phyloP scores from a whole-genome alignment of 37 sponge, comb jelly and placozoan genomes.

The Bolinopsis microptera region DNA sequence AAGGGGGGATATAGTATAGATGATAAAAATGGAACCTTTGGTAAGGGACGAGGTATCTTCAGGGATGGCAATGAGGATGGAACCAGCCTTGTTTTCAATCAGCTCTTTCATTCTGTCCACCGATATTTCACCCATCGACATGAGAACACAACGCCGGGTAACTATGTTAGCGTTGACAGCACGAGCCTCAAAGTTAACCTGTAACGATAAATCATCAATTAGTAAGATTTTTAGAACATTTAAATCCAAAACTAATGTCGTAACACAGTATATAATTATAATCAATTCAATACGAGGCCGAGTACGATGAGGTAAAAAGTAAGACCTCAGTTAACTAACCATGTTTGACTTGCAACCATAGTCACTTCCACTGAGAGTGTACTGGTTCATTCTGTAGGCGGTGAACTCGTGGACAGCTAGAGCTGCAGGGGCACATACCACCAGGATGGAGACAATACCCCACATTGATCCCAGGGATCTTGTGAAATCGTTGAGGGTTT shows the following conservation, averaged over 20 bases:
- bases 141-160: neutral
- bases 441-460: constrained; percentile 1
- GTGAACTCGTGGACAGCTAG: constrained; percentile 50
- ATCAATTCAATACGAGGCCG: no score
- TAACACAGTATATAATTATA: no score
- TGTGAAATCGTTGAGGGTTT: constrained; percentile 11
- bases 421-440: constrained; percentile 35
- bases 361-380: constrained; percentile 2
- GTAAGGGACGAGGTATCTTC: neutral
- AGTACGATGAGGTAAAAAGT: no score
- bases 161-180: constrained; percentile 26
- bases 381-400: constrained; percentile 34
- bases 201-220: neutral
- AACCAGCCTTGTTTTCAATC: constrained; percentile 9
- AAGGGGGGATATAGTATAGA: no score
- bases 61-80: constrained; percentile 24
- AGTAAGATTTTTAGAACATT: no score
- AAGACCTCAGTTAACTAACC: no score
- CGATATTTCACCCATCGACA: constrained; percentile 37
- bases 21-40: neutral
- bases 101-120: constrained; percentile 44
- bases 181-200: constrained; percentile 35
- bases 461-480: constrained; percentile 31
- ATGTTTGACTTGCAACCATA: constrained; percentile 39
- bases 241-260: neutral